Evolutionary conservation across 2,888 invertebrate species (phyloP).

Genomic region (Hydrotaea diabolus): DNA sequence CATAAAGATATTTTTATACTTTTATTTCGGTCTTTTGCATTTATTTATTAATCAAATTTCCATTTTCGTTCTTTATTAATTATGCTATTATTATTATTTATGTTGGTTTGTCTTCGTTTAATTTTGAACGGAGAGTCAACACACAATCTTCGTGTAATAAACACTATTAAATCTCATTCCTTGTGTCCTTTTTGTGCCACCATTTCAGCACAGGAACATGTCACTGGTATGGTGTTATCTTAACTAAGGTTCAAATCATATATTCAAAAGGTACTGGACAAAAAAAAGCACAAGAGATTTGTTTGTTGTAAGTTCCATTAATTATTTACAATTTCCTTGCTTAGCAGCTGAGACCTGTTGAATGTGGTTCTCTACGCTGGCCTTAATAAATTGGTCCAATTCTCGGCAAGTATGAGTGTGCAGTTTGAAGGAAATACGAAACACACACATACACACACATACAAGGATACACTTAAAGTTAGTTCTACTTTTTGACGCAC

Average conservation of each 20-base stretch:
- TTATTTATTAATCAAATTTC: slow-evolving; percentile 3
- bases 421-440: not conserved
- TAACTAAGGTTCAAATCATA: not conserved
- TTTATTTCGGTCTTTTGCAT: not conserved
- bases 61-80: not conserved
- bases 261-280: not conserved
- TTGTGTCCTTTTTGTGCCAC: not conserved
- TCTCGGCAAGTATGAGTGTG: not conserved
- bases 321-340: slow-evolving; percentile 32
- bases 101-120: not conserved
- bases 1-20: no score
- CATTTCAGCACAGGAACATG: not conserved
- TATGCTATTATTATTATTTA: not conserved
- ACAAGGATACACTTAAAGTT: not conserved
- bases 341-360: slow-evolving; percentile 50
- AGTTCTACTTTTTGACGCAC: not conserved
- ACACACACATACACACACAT: not conserved
- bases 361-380: not conserved
- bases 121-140: not conserved
- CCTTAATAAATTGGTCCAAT: not conserved
- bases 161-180: not conserved
- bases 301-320: slow-evolving; percentile 37
- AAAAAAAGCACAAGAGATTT: not conserved
- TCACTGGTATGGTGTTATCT: not conserved
- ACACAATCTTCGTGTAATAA: not conserved